Evolutionary conservation across 2,113 vertebrate genomes (phyloP).

Genomic region (Serranochromis macrocephalus): DNA sequence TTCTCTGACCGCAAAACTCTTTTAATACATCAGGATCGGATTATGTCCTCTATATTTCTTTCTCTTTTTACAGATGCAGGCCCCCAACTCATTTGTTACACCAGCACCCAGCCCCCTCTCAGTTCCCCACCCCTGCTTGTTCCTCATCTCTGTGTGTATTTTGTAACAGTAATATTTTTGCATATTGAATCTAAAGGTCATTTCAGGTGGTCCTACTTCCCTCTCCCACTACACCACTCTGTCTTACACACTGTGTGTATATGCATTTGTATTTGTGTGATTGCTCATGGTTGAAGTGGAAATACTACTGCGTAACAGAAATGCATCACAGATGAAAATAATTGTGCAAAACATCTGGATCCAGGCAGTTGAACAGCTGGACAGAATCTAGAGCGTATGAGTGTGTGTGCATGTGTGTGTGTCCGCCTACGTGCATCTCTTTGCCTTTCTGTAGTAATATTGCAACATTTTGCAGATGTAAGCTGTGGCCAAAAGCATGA

Average conservation of each 20-base stretch:
- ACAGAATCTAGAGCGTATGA: slow-evolving; percentile 24
- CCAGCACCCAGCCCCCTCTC: background rate
- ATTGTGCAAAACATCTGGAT: slow-evolving; percentile 51
- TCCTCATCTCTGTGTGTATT: background rate
- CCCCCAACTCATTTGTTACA: background rate
- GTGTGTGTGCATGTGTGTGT: background rate
- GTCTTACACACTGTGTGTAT: background rate
- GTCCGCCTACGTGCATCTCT: slow-evolving; percentile 17
- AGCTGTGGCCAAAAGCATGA: slow-evolving; percentile 41
- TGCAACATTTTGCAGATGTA: slow-evolving; percentile 48
- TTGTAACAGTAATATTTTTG: background rate
- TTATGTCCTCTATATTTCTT: background rate
- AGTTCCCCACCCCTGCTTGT: background rate
- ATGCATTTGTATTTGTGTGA: background rate
- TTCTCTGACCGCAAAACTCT: background rate
- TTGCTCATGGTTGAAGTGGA: background rate
- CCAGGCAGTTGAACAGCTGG: slow-evolving; percentile 48
- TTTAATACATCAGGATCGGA: background rate
- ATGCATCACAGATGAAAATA: slow-evolving; percentile 35
- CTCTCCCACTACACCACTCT: background rate
- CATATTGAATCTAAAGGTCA: background rate
- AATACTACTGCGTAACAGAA: slow-evolving; percentile 9
- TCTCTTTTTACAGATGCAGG: background rate
- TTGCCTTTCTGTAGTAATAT: slow-evolving; percentile 29
- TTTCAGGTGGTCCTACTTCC: background rate